Evolutionary conservation across 2,888 invertebrate species (phyloP).

Genomic region (Drosophila planitibia): DNA sequence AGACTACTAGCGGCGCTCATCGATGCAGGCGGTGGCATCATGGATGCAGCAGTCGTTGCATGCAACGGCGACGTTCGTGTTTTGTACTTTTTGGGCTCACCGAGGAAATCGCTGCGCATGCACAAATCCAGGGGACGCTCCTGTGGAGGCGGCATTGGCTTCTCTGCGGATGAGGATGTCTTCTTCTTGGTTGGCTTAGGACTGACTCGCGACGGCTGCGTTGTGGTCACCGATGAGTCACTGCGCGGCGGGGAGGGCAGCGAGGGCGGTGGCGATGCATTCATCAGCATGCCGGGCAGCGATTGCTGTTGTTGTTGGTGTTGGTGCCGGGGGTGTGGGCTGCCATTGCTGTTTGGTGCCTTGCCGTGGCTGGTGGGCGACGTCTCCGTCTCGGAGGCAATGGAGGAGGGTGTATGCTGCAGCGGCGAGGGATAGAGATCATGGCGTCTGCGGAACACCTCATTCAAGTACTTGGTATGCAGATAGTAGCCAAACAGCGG

Average conservation of each 20-base stretch:
- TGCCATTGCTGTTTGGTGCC: constrained; percentile 49
- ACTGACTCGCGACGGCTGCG: constrained; percentile 56
- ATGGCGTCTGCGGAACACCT: constrained; percentile 87
- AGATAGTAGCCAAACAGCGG: constrained; percentile 88
- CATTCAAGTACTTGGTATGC: constrained; percentile 88
- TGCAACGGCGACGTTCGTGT: constrained; percentile 69
- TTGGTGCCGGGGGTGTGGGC: constrained; percentile 14
- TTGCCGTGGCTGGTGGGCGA: constrained; percentile 69
- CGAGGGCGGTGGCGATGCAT: constrained; percentile 73
- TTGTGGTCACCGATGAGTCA: constrained; percentile 74
- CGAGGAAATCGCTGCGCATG: constrained; percentile 87
- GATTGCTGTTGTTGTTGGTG: constrained; percentile 42
- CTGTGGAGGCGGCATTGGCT: constrained; percentile 88
- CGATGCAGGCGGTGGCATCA: constrained; percentile 83
- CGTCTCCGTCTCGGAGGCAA: constrained; percentile 82
- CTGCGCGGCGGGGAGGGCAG: constrained; percentile 83
- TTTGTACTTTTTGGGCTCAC: constrained; percentile 85
- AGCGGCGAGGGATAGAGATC: constrained; percentile 87
- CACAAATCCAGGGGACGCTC: constrained; percentile 95
- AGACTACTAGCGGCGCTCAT: constrained; percentile 72
- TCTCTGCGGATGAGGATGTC: constrained; percentile 44
- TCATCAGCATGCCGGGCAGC: constrained; percentile 60
- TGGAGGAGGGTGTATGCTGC: constrained; percentile 84
- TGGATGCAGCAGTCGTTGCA: constrained; percentile 56
- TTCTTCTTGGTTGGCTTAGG: constrained; percentile 72